A percentile compares a stretch with the other conserved stretches of the same genome.
Evolutionary conservation across 1,140 invertebrate species (phyloP).

Genomic region (Drosophila setifemur): DNA sequence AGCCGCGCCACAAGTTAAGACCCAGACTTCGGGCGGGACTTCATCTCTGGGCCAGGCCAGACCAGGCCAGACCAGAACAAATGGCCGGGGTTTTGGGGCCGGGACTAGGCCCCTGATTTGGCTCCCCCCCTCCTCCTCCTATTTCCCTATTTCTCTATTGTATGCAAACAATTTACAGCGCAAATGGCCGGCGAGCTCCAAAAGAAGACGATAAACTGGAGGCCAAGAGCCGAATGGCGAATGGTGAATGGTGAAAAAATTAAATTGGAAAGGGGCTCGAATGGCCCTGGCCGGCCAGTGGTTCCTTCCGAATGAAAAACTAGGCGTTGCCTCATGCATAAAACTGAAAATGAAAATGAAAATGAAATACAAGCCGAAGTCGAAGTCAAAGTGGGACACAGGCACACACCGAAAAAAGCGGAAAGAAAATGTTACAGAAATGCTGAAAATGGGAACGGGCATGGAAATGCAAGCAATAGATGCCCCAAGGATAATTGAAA

Average conservation of each 20-base stretch:
- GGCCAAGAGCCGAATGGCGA: neutral
- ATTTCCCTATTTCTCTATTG: slow-evolving; percentile 42
- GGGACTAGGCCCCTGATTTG: neutral
- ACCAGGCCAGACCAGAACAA: slow-evolving; percentile 45
- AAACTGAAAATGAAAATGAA: slow-evolving; percentile 74
- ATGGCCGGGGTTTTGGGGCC: slow-evolving; percentile 32
- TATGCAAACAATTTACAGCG: slow-evolving; percentile 77
- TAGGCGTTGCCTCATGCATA: slow-evolving; percentile 70
- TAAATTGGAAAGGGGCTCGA: slow-evolving; percentile 26
- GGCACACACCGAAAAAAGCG: neutral
- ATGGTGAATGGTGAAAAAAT: neutral
- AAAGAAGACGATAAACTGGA: slow-evolving; percentile 23
- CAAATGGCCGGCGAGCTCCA: slow-evolving; percentile 43
- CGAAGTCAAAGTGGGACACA: neutral
- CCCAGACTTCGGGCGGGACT: slow-evolving; percentile 18
- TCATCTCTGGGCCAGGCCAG: neutral
- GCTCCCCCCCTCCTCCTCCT: slow-evolving; percentile 1
- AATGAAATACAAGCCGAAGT: slow-evolving; percentile 64
- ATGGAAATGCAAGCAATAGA: slow-evolving; percentile 24
- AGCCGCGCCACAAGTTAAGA: slow-evolving; percentile 77
- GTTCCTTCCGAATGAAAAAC: slow-evolving; percentile 50
- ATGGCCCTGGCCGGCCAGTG: neutral
- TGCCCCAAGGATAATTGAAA: slow-evolving; percentile 67
- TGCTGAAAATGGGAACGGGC: slow-evolving; percentile 21
- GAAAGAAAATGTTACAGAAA: slow-evolving; percentile 1